phyloP scores from a whole-genome alignment of 1,140 invertebrate species.

The Drosophila pallidifrons region DNA sequence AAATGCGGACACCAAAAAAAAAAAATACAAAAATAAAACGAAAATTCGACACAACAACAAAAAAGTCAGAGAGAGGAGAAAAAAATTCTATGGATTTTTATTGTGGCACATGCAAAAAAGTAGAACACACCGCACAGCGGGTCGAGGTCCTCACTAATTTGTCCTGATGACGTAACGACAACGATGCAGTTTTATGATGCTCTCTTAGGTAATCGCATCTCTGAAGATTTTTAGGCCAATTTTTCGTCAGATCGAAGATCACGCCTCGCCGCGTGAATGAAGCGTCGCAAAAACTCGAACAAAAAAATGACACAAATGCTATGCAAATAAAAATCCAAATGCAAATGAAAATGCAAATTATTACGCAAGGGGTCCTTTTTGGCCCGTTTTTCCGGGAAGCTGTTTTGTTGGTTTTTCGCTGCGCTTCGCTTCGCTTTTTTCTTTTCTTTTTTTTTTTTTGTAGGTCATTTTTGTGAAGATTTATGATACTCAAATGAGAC shows the following conservation, averaged over 20 bases:
- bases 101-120: slow-evolving; percentile 63
- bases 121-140: slow-evolving; percentile 65
- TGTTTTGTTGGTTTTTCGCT: slow-evolving; percentile 34
- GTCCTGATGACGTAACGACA: slow-evolving; percentile 32
- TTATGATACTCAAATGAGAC: slow-evolving; percentile 9
- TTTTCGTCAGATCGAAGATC: slow-evolving; percentile 30
- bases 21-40: neutral
- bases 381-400: slow-evolving; percentile 45
- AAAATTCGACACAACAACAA: slow-evolving; percentile 1
- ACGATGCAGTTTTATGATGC: slow-evolving; percentile 59
- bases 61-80: slow-evolving; percentile 26
- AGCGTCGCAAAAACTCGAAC: slow-evolving; percentile 19
- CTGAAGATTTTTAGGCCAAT: slow-evolving; percentile 77
- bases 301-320: slow-evolving; percentile 28
- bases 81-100: slow-evolving; percentile 68
- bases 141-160: slow-evolving; percentile 19
- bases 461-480: slow-evolving; percentile 7
- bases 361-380: slow-evolving; percentile 63
- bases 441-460: slow-evolving; percentile 1
- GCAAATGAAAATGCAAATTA: slow-evolving; percentile 82
- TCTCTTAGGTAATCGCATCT: slow-evolving; percentile 70
- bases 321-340: slow-evolving; percentile 50
- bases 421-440: slow-evolving; percentile 23
- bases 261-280: slow-evolving; percentile 52
- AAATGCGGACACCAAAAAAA: slow-evolving; percentile 39